Base-by-base conservation (phyloP, 2,797 vertebrate genomes). In the Ataeniobius toweri region DNA sequence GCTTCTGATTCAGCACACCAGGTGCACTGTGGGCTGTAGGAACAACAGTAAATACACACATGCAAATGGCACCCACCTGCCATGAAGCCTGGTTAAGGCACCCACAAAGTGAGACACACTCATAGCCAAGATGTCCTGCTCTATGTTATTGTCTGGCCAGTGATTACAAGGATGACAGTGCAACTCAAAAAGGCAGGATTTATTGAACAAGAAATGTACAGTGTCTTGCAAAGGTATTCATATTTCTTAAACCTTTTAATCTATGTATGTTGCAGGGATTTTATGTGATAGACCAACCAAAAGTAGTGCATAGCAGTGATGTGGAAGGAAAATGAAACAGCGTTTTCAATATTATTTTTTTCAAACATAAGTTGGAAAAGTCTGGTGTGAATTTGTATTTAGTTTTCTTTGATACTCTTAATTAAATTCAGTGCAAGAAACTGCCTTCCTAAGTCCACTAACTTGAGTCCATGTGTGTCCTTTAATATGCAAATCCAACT, bases 21-120 rank as follows among this genome's bases (percentile, higher is more conserved):
- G 90, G 92, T 93, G 90, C 87, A 91, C 74, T 78, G 89, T 91
- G 88, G 87, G 89, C 84, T 81, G 78, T 55, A 86, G 73, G 79
- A 79, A 87, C 70, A 81, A 86, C 80, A 82, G 82, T 75, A 87
- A 89, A 86, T 18, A 88, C 87, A 77, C 85, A 85, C 73, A 67
- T 44, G 76, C 69, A 79, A 74, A 82, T 86, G 80, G 80, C 87
- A 81, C 48, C 55, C 76, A 18, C 86, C 83, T 82, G 85, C 82
- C 61, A 75, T 75, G 74, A 74, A 81, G 53, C 36, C 75, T 76
- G 71, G 73, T 85, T 77, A 74, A 81, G 59, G 39, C 71, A 77
- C 72, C 71, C 50, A 16, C 59, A 68, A 73, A 71, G 16, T 10
- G 46, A 80, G 72, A 77, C 71, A 46, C 75, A 69, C 58, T 75